Evolutionary conservation across 2,113 vertebrate species (phyloP).

Genomic region (Thamnophis sirtalis): DNA sequence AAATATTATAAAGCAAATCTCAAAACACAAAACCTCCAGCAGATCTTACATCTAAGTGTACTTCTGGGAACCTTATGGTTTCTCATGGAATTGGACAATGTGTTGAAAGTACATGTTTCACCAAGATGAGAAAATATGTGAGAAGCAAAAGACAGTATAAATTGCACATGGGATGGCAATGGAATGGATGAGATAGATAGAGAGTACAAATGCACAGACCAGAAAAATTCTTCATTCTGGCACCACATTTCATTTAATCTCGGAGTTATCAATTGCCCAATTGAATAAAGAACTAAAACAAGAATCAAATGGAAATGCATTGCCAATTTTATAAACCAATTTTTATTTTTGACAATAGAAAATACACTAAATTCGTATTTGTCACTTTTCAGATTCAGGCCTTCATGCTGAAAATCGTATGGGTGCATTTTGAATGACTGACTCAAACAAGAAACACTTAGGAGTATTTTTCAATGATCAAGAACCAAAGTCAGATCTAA

Average conservation of each 20-base stretch:
- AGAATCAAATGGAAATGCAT: constrained; percentile 10
- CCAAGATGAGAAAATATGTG: neutral
- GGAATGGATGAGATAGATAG: constrained; percentile 7
- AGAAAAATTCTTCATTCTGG: neutral
- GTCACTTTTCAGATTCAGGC: neutral
- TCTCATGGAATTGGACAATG: neutral
- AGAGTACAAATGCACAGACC: neutral
- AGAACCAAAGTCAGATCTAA: neutral
- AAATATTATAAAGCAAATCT: neutral
- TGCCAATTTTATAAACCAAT: neutral
- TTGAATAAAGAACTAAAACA: constrained; percentile 7
- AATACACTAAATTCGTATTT: neutral
- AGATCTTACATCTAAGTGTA: neutral
- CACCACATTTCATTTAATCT: constrained; percentile 27
- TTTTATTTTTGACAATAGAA: neutral
- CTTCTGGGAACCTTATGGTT: neutral
- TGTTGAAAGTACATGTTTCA: neutral
- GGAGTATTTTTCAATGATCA: neutral
- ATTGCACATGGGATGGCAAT: neutral
- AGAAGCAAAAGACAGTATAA: neutral
- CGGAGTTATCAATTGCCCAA: constrained; percentile 6
- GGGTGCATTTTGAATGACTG: neutral
- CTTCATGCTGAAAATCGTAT: neutral
- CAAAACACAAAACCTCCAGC: neutral
- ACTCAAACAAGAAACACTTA: neutral